These are phyloP conservation scores for Frankliniella fusca DNA, from an alignment of 2,888 invertebrate species.

Conservation along the genomic window DNA sequence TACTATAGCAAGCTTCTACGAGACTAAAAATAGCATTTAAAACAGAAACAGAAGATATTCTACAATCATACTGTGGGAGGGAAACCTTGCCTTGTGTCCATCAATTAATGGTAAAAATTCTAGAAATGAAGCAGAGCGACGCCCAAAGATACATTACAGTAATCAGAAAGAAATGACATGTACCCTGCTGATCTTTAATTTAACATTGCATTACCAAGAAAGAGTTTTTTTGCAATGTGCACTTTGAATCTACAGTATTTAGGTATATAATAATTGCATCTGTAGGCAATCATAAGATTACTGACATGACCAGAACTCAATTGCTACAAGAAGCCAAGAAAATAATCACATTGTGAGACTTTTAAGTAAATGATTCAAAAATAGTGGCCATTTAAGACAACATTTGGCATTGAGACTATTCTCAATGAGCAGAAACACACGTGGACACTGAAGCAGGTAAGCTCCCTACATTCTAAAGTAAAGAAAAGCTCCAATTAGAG, in stretches of 20 bases:
- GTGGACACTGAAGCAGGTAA: not conserved
- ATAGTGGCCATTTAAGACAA: too few species aligned
- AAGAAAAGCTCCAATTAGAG: not conserved
- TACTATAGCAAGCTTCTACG: not conserved
- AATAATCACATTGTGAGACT: not conserved
- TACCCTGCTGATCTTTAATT: not conserved
- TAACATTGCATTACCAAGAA: too few species aligned
- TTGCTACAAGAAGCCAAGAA: too few species aligned
- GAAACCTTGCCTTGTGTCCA: not conserved
- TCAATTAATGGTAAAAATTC: not conserved
- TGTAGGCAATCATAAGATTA: too few species aligned
- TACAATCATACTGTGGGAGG: not conserved
- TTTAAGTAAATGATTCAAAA: too few species aligned
- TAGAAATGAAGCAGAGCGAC: too few species aligned
- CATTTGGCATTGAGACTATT: not conserved
- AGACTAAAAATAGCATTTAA: not conserved
- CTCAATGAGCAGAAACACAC: not conserved
- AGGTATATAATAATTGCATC: too few species aligned
- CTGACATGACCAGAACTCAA: too few species aligned
- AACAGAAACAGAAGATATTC: not conserved
- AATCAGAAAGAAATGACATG: not conserved
- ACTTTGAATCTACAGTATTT: too few species aligned
- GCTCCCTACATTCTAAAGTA: not conserved
- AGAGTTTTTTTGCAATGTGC: too few species aligned
- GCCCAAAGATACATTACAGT: not conserved